Evolutionary conservation across 2,113 vertebrate genomes (phyloP).

Genomic region (Scytalopus superciliaris): DNA sequence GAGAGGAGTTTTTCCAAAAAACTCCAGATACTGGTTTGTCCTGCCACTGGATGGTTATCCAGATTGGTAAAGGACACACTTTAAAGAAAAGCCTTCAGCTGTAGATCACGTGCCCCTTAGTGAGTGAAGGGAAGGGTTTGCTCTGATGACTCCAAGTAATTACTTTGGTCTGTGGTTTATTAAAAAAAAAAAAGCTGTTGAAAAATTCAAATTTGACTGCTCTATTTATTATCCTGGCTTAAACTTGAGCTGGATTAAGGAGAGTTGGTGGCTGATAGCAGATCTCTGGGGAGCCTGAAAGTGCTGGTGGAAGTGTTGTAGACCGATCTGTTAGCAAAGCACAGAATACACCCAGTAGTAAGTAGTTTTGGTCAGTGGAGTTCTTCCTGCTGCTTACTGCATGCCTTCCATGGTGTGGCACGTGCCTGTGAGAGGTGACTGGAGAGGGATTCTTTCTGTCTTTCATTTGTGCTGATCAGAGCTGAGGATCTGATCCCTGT

Average conservation of each 20-base stretch:
- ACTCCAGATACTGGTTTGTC: background rate
- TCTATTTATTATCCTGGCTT: background rate
- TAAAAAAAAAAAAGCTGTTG: background rate
- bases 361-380: background rate
- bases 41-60: background rate
- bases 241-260: background rate
- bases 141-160: background rate
- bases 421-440: background rate
- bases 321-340: background rate
- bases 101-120: background rate
- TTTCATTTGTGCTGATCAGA: background rate
- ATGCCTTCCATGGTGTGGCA: fast-evolving
- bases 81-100: background rate
- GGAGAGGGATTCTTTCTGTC: background rate
- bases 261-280: background rate
- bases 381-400: background rate
- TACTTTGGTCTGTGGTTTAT: background rate
- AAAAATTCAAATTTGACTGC: background rate
- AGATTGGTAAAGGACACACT: background rate
- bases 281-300: background rate
- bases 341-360: background rate
- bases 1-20: background rate
- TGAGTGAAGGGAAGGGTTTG: background rate
- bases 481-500: background rate
- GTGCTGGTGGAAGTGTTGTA: background rate